Percentiles rank a stretch among this genome's conserved stretches.
phyloP scores from a whole-genome alignment of 2,113 vertebrate species.

The Bufo gargarizans region DNA sequence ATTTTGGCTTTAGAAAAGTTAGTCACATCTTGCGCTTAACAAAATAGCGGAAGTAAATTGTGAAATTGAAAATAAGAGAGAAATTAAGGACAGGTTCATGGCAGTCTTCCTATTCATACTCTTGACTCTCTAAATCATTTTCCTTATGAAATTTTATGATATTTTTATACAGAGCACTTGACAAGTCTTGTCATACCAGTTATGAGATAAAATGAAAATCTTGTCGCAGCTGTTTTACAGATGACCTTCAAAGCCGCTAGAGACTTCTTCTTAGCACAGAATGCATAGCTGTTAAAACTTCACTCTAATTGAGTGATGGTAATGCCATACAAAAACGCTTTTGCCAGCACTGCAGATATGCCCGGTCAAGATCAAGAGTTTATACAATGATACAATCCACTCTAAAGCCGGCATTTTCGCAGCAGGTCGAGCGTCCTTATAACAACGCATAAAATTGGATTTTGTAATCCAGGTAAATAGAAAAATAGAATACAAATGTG shows the following conservation, averaged over 20 bases:
- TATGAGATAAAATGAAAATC: slow-evolving; percentile 53
- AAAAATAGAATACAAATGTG: background rate
- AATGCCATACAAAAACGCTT: slow-evolving; percentile 43
- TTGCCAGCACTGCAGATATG: slow-evolving; percentile 42
- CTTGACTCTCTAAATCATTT: slow-evolving; percentile 26
- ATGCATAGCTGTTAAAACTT: slow-evolving; percentile 51
- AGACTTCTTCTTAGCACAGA: slow-evolving; percentile 39
- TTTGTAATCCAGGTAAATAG: slow-evolving; percentile 34
- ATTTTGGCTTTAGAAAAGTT: background rate
- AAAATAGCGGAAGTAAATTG: background rate
- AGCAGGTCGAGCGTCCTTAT: slow-evolving; percentile 17
- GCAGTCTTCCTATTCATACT: background rate
- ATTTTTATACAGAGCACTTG: slow-evolving; percentile 41
- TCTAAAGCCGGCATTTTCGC: slow-evolving; percentile 16
- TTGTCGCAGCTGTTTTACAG: slow-evolving; percentile 43
- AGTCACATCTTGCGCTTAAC: background rate
- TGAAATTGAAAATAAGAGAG: background rate
- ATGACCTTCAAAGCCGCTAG: slow-evolving; percentile 48
- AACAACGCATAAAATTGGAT: slow-evolving; percentile 19
- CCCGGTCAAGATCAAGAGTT: slow-evolving; percentile 38
- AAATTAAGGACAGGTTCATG: background rate
- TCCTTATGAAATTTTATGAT: slow-evolving; percentile 22
- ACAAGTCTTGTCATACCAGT: slow-evolving; percentile 45
- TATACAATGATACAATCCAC: slow-evolving; percentile 15
- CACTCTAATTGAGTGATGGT: slow-evolving; percentile 45